Base-by-base conservation (phyloP, 2,797 vertebrate species). In the Siniperca obscura region DNA sequence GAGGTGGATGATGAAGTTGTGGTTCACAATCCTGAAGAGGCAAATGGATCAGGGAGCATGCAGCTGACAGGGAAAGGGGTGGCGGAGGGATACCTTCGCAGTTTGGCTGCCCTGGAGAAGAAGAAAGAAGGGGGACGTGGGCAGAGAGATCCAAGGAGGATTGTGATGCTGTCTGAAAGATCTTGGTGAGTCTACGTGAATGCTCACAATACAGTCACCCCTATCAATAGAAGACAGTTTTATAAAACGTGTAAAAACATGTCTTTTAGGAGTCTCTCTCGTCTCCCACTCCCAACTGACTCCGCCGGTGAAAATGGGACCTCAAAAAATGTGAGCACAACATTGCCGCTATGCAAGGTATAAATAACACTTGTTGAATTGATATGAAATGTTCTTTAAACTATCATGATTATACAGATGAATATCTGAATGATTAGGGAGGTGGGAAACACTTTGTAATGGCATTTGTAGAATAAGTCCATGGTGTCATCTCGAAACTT, bases 151-250 rank as follows among this genome's bases (percentile, higher is more conserved):
- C 92, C 93, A 0, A 91, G 90, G 78, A 95, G 70, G 82, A 93
- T 94, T 12, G 89, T 93, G 55, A 95, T 95, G 95, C 80, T 95
- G 76, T 91, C 92, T 17, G 95, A 95, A 83, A 89, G 95, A 84
- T 95, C 95, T n/a, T 93, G 94, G 95, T 95, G 76, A 91, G 92
- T 80, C 19, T 1, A 4, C 4, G 4, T 38, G 13, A 78, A 59
- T 11, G 0, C n/a, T 53, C 5, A 2, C 30, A 38, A 30, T 21
- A 44, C 19, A 14, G 17, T 48, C 13, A n/a, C 2, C 9, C 2
- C 21, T 38, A 1, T 22, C 10, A n/a, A 56, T 10, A 21, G 8
- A 69, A 34, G n/a, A 60, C 10, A 0, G 11, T 4, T 4, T 50
- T 25, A 44, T 38, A 11, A 73, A 69, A 64, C n/a, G 11, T 67